Evolutionary conservation across 2,113 vertebrate species (phyloP).

Genomic region (Saguinus imperator): DNA sequence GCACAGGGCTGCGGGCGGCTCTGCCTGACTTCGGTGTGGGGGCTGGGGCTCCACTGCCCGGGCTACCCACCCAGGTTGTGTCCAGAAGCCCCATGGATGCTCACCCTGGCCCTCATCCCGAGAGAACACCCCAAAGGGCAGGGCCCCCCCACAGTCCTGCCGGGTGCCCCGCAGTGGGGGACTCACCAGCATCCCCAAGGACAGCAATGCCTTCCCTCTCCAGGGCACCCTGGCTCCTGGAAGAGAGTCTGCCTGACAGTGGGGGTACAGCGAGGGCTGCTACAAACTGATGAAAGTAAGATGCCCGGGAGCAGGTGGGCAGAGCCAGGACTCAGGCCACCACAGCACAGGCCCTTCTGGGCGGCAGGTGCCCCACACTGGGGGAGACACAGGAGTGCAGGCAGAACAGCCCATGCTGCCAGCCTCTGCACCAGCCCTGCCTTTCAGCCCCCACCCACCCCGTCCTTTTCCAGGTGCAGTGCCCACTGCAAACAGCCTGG

Average conservation of each 20-base stretch:
- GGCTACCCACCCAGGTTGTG: neutral
- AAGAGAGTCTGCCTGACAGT: neutral
- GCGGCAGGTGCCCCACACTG: fast-evolving
- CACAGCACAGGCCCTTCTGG: too few relatives aligned
- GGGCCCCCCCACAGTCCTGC: neutral
- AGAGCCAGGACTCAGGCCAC: neutral
- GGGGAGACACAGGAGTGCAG: neutral
- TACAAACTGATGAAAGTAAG: neutral
- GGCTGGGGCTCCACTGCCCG: neutral
- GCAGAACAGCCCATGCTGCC: neutral
- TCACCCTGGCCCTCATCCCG: neutral
- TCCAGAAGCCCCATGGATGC: neutral
- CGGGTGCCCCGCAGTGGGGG: fast-evolving
- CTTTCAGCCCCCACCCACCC: neutral
- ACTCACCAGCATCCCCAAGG: neutral
- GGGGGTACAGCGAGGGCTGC: neutral
- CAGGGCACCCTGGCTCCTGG: neutral
- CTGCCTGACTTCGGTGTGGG: fast-evolving
- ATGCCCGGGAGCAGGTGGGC: fast-evolving
- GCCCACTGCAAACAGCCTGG: neutral
- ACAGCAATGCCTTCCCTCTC: neutral
- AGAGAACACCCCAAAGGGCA: neutral
- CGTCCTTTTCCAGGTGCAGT: neutral
- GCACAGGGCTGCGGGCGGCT: neutral
- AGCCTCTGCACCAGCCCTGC: neutral